Evolutionary conservation across 2,888 invertebrate genomes (phyloP).

Genomic region (Tenthredo mesomela): DNA sequence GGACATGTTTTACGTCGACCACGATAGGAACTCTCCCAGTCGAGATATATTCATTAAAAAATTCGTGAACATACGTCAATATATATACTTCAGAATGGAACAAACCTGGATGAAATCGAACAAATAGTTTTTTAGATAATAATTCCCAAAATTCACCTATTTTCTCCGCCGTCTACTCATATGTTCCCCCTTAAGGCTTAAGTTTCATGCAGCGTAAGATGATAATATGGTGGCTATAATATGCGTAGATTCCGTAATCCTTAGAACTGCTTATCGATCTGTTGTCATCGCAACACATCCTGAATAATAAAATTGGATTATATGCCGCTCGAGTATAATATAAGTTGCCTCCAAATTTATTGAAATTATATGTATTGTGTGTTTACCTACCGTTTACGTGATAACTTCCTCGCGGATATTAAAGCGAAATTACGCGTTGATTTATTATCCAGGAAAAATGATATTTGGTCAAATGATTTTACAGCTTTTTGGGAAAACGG

Average conservation of each 20-base stretch:
- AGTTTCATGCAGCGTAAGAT: background rate
- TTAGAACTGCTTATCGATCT: slow-evolving; percentile 16
- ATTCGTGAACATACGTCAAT: too few species aligned
- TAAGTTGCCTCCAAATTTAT: background rate
- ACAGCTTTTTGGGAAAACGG: background rate
- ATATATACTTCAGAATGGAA: too few species aligned
- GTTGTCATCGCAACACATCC: slow-evolving; percentile 32
- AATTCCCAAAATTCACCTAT: too few species aligned
- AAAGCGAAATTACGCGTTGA: background rate
- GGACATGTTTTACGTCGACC: too few species aligned
- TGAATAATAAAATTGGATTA: slow-evolving; percentile 17
- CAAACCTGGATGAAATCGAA: too few species aligned
- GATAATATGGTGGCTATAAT: background rate
- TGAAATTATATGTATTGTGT: background rate
- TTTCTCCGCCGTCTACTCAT: too few species aligned
- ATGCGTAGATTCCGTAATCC: background rate
- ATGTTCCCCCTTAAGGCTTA: background rate
- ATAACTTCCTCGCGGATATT: background rate
- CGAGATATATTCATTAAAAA: too few species aligned
- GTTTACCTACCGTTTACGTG: background rate
- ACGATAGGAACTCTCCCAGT: too few species aligned
- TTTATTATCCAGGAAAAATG: background rate
- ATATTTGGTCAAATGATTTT: background rate
- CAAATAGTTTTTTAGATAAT: too few species aligned
- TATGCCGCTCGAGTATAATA: background rate